Base-by-base conservation (phyloP, 2,888 invertebrate genomes). In the Apamea anceps region DNA sequence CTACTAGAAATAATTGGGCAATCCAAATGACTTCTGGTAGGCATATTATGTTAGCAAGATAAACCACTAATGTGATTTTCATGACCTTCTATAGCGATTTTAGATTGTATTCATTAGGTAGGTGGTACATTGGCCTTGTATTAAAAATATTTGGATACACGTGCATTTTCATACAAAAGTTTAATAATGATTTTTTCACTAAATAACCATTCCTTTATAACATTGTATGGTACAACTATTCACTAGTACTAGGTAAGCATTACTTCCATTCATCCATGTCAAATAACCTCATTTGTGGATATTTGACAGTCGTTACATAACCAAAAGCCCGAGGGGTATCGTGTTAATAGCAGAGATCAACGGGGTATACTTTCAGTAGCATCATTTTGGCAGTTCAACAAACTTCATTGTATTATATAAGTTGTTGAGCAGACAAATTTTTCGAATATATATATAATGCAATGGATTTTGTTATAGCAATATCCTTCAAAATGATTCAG, bases 21-120 rank as follows among this genome's bases (percentile, higher is more conserved):
- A 13, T 21, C 42, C 28, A 75, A 87, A 75, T 87, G 51, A 84
- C 74, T 84, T 84, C 42, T 85, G 74, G 65, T 84, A 65, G 48
- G 57, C n/a, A 48, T 48, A 48, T 0, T 42, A 70, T 74, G 51
- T n/a, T 57, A 25, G 32, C n/a, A 62, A 72, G 45, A 72, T 82
- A 75, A 63, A 79, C 48, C 32, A 70, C 54, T 37, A 60, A 73
- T 72, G 65, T 21, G 82, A 60, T 82, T 75, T 81, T 68, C n/a
- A 85, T 80, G 54, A 63, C 85, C 57, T 84, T 79, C 37, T n/a
- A 54, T 62, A 45, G 37, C 28, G 62, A 85, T 62, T 70, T 71
- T 79, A 42, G 60, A 67, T 60, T 60, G 2, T 28, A 37, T 70
- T 48, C 21, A 72, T 51, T 25, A 10, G n/a, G 12, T 32, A 62